These are phyloP conservation scores for Crotophaga sulcirostris DNA, from an alignment of 2,113 vertebrate genomes.

Conservation along the genomic window DNA sequence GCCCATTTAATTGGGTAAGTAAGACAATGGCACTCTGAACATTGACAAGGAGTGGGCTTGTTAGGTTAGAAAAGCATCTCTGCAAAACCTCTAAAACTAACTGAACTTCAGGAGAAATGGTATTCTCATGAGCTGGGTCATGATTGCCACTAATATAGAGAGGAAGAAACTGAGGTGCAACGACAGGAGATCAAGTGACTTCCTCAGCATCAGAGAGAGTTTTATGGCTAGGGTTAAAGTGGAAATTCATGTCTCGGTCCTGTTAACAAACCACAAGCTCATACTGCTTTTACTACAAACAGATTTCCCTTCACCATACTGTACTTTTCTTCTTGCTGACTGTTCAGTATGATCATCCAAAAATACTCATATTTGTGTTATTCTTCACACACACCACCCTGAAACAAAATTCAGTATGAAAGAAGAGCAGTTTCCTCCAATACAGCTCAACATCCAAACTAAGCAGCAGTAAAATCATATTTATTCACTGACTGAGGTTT, in stretches of 20 bases:
- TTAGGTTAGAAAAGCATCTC: not conserved
- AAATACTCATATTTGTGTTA: constrained; percentile 46
- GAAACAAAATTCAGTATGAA: constrained; percentile 66
- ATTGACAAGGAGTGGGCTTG: not conserved
- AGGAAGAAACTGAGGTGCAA: not conserved
- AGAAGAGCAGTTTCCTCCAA: constrained; percentile 56
- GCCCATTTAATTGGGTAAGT: not conserved
- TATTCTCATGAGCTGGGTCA: not conserved
- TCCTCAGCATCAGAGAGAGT: not conserved
- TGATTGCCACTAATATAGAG: not conserved
- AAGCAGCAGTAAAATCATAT: constrained; percentile 45
- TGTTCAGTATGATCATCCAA: constrained; percentile 45
- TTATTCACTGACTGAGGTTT: constrained; percentile 53
- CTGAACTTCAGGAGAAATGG: not conserved
- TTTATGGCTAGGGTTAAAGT: not conserved
- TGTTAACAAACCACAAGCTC: not conserved
- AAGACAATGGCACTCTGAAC: not conserved
- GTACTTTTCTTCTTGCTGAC: constrained; percentile 50
- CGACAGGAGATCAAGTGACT: not conserved
- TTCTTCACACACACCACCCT: constrained; percentile 67
- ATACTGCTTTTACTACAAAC: constrained; percentile 44
- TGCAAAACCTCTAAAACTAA: not conserved
- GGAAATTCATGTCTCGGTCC: not conserved
- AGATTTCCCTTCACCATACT: constrained; percentile 41
- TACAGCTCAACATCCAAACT: constrained; percentile 48